phyloP scores from a whole-genome alignment of 2,888 invertebrate species.

The Candidula unifasciata region DNA sequence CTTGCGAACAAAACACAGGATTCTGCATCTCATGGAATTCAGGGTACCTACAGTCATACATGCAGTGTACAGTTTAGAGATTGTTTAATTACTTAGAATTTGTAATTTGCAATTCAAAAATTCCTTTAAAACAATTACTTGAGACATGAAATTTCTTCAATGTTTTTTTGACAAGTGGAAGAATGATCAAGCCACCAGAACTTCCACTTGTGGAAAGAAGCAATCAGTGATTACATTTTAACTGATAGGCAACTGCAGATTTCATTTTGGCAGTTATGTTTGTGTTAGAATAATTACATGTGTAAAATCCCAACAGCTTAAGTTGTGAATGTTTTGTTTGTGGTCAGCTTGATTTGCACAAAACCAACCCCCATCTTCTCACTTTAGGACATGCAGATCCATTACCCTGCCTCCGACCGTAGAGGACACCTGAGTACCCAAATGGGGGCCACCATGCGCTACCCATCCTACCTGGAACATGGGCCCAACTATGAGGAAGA shows the following conservation, averaged over 20 bases:
- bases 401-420: conserved; percentile 56
- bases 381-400: conserved; percentile 65
- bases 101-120: too few relatives aligned
- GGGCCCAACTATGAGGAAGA: conserved; percentile 74
- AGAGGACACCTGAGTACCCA: conserved; percentile 66
- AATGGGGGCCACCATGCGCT: conserved; percentile 70
- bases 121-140: too few relatives aligned
- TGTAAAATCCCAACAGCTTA: neutral
- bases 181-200: too few relatives aligned
- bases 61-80: too few relatives aligned
- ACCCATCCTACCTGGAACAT: conserved; percentile 72
- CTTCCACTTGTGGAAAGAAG: neutral
- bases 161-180: too few relatives aligned
- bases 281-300: neutral
- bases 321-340: neutral
- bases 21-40: too few relatives aligned
- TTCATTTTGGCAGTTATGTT: neutral
- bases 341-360: conserved; percentile 22
- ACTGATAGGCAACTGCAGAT: neutral
- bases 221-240: neutral
- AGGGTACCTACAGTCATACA: too few relatives aligned
- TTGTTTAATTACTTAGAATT: too few relatives aligned
- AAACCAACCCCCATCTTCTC: conserved; percentile 23
- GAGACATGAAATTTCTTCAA: too few relatives aligned
- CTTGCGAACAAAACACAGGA: too few relatives aligned